phyloP scores from a whole-genome alignment of 1,140 invertebrate genomes.

The Pissodes strobi region DNA sequence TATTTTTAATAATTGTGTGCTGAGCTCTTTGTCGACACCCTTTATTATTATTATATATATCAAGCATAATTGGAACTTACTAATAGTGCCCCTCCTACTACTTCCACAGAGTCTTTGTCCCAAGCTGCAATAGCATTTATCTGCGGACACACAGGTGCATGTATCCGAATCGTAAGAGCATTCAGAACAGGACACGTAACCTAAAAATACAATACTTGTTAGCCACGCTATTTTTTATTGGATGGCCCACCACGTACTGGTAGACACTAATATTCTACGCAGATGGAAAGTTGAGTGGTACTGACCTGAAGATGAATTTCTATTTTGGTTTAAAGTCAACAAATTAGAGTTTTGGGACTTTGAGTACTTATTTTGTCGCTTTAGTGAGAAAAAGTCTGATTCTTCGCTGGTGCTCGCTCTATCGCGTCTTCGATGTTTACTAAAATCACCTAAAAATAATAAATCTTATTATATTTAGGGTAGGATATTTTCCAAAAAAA shows the following conservation, averaged over 20 bases:
- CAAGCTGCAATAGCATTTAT: conserved; percentile 77
- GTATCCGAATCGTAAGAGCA: conserved; percentile 81
- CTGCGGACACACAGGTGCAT: conserved; percentile 73
- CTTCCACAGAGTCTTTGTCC: conserved; percentile 47
- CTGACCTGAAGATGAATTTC: conserved; percentile 65
- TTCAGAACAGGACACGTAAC: conserved; percentile 84
- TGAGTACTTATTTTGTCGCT: conserved; percentile 33
- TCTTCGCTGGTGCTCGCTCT: conserved; percentile 68
- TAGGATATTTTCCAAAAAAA: no score
- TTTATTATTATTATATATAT: no score
- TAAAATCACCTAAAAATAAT: conserved; percentile 34
- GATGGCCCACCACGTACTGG: no score
- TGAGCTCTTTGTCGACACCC: no score
- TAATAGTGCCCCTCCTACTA: no score
- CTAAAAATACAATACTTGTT: no score
- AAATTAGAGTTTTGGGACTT: conserved; percentile 22
- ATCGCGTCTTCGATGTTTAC: conserved; percentile 53
- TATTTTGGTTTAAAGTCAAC: conserved; percentile 58
- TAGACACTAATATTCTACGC: no score
- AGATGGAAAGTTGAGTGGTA: no score
- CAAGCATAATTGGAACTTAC: no score
- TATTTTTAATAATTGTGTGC: no score
- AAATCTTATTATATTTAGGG: no score
- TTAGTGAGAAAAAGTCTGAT: conserved; percentile 65
- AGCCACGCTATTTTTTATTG: no score